Evolutionary conservation across 2,113 vertebrate species (phyloP), one percentile per base, ranked within the genome.

Genomic region (Pygoscelis adeliae): DNA sequence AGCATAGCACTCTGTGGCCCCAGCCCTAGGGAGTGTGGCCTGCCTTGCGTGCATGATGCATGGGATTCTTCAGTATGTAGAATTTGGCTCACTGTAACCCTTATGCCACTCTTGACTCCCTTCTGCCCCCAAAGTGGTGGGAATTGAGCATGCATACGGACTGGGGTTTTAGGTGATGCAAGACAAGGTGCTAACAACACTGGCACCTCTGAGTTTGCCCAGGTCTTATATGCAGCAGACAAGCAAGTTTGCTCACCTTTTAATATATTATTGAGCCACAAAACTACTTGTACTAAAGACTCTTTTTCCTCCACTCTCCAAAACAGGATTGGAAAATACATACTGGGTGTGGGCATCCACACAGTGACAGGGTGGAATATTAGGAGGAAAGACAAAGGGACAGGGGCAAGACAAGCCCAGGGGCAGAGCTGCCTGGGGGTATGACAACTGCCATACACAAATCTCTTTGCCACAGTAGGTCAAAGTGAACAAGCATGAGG

Each of bases 281-380:
- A 85, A 92, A 17, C 27, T 34, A 40, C 38, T 44, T 26, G 4
- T 66, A 22, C 27, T 58, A 29, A 89, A 87, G 29, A 52, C 4
- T 79, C 6, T 1, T 91, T 81, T 89, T 74, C 26, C 69, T 79
- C 20, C 20, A 52, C 3, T 32, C 8, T 8, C 30, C n/a, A 53
- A 89, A 78, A 55, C 4, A 59, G 23, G 22, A 46, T 12, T 88
- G 52, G 32, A 74, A 92, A 85, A 67, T 34, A 55, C 11, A 7
- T 34, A 36, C 10, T 2, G 0, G 2, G 1, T 58, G 19, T 7
- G 12, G 2, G 6, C 10, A 3, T 42, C 42, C 42, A 42, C 42
- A 42, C 36, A 25, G 56, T 16, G 42, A 42, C 11, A 50, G 10
- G 5, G 12, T 36, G 71, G 32, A 76, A 38, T 87, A 44, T 38